Evolutionary conservation across 2,797 vertebrate genomes (phyloP).

Genomic region (Chelidonichthys spinosus): DNA sequence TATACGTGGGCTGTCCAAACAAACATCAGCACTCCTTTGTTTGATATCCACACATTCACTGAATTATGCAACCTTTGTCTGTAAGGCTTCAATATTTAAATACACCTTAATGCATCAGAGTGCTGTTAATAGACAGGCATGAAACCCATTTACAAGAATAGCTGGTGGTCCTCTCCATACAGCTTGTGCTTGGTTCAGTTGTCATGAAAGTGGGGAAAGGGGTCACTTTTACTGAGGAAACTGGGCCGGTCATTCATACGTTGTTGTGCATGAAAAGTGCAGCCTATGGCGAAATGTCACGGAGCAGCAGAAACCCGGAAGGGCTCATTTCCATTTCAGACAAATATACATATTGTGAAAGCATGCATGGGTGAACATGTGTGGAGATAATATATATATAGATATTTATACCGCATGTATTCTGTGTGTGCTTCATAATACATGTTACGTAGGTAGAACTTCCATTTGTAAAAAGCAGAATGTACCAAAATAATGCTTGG

Average conservation of each 20-base stretch:
- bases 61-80: background rate
- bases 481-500: background rate
- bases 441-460: too few species aligned
- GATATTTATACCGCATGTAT: background rate
- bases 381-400: background rate
- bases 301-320: constrained; percentile 23
- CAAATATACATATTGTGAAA: constrained; percentile 3
- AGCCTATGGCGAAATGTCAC: constrained; percentile 52
- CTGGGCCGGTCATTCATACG: constrained; percentile 54
- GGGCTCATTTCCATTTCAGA: constrained; percentile 18
- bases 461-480: too few species aligned
- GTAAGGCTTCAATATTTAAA: background rate
- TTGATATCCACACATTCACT: too few species aligned
- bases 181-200: background rate
- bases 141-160: background rate
- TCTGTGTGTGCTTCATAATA: background rate
- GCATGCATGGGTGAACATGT: constrained; percentile 29
- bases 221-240: constrained; percentile 30
- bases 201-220: constrained; percentile 24
- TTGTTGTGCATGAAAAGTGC: constrained; percentile 40
- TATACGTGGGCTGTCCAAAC: too few species aligned
- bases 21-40: too few species aligned
- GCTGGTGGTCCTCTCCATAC: background rate
- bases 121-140: constrained; percentile 6
- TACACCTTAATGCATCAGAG: background rate